phyloP scores from a whole-genome alignment of 1,140 invertebrate genomes.

The Calephelis nemesis region DNA sequence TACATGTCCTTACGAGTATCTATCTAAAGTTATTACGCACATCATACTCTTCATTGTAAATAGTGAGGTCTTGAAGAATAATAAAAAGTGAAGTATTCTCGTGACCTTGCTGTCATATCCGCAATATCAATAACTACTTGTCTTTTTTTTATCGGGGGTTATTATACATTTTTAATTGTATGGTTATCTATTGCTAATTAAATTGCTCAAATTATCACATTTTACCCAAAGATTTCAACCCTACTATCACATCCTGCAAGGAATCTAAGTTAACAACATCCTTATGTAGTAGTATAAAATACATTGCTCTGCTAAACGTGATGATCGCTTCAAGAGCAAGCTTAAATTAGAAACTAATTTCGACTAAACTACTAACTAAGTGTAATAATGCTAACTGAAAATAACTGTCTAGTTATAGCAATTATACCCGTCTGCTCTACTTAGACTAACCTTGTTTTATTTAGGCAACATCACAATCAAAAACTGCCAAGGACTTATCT shows the following conservation, averaged over 20 bases:
- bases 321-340: not conserved
- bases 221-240: too few relatives aligned
- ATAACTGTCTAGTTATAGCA: not conserved
- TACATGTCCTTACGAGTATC: too few relatives aligned
- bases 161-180: too few relatives aligned
- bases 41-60: constrained; percentile 1
- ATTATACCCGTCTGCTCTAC: constrained; percentile 10
- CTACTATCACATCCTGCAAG: too few relatives aligned
- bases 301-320: too few relatives aligned
- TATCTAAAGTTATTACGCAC: too few relatives aligned
- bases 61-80: not conserved
- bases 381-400: constrained; percentile 10
- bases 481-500: not conserved
- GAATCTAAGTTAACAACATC: too few relatives aligned
- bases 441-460: not conserved
- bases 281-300: too few relatives aligned
- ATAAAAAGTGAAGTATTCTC: constrained; percentile 3
- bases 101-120: not conserved
- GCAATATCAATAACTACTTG: too few relatives aligned
- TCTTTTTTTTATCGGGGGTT: too few relatives aligned
- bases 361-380: not conserved
- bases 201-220: too few relatives aligned
- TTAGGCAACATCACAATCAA: constrained; percentile 1
- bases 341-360: not conserved
- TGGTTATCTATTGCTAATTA: too few relatives aligned